Evolutionary conservation across 2,888 invertebrate genomes (phyloP), one percentile per base, ranked within the genome.

Genomic region (Diloba caeruleocephala): DNA sequence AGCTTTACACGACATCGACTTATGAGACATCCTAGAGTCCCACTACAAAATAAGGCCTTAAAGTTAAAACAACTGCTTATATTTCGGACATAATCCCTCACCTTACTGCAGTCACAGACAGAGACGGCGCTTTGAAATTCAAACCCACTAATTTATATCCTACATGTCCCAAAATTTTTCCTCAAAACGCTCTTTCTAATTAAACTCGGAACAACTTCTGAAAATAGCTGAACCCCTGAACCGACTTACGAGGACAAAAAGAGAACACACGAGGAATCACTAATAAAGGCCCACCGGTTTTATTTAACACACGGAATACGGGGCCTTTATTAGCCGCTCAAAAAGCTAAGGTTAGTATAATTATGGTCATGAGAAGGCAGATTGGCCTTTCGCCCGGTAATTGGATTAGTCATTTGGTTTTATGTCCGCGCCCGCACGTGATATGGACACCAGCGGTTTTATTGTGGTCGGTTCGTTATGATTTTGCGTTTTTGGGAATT

Each of bases 351-450:
- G 79, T 77, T 66, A 65, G 71, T 70, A 73, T 79, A 79, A 79
- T 79, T 78, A 77, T 73, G 72, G 75, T 72, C 71, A 77, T 76
- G 76, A 78, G 78, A 57, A 77, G 73, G 77, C 75, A 71, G 77
- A 77, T 79, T 74, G 79, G 69, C 70, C 76, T 72, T 65, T 72
- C 61, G 54, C 72, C 70, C 57, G 44, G 65, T 70, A 71, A 70
- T 70, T 70, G 70, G 69, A 71, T 70, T 70, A 69, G 60, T 58
- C 72, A 69, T 68, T 72, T 53, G 65, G 69, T 72, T 73, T 71
- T 69, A 73, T 62, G 73, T 51, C 66, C 55, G 53, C 56, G 69
- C 54, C 60, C 48, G 57, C 50, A 59, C 67, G 62, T 66, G 67
- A 66, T 17, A 52, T 59, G 31, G 45, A 15, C 61, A 23, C 66